A percentile compares a stretch with the other conserved stretches of the same genome.
These are phyloP conservation scores for Lophotriccus pileatus DNA, from an alignment of 2,797 vertebrate species.

Conservation along the genomic window DNA sequence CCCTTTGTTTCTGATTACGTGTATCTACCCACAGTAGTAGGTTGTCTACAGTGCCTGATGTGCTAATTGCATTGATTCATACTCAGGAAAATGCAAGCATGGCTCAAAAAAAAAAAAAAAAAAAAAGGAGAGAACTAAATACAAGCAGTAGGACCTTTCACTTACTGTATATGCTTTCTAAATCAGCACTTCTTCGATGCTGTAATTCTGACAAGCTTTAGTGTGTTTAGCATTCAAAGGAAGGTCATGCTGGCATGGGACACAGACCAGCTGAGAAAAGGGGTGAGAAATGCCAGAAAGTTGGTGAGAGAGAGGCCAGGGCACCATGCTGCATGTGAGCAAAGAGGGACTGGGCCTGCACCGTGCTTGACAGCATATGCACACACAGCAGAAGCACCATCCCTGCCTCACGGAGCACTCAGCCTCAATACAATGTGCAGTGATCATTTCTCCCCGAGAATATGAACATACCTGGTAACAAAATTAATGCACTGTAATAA, in stretches of 20 bases:
- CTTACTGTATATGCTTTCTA: background rate
- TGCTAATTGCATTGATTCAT: background rate
- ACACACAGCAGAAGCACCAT: background rate
- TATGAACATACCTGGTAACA: background rate
- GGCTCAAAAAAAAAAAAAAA: background rate
- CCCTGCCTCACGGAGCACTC: background rate
- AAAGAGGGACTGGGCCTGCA: background rate
- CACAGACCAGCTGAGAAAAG: background rate
- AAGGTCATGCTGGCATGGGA: background rate
- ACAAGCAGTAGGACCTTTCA: background rate
- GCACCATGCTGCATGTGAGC: background rate
- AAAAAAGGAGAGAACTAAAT: background rate
- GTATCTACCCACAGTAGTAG: background rate
- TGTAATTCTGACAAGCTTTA: background rate
- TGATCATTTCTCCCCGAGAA: background rate
- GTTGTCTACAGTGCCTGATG: background rate
- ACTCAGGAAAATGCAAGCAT: background rate
- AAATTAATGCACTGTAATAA: background rate
- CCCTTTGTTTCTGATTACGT: background rate
- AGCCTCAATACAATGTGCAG: background rate
- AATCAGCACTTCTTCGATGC: background rate
- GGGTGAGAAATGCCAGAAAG: background rate
- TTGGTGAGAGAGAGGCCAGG: background rate
- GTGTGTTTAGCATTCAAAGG: background rate
- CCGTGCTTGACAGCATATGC: accelerated